Conservation (phyloP, 2,113 vertebrate species). For the Cyprinus carpio region DNA sequence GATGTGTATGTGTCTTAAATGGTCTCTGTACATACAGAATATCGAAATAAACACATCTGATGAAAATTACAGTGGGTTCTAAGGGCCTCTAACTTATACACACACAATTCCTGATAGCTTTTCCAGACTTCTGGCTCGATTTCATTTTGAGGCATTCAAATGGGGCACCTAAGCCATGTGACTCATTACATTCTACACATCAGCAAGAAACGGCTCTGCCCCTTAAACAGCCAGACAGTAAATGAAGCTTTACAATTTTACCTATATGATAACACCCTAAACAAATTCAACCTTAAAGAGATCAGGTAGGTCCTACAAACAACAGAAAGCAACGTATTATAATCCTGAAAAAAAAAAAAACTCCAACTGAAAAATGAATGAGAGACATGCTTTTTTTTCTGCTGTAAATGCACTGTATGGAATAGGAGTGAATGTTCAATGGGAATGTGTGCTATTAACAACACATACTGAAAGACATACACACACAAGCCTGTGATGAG, state of each 20-base stretch:
- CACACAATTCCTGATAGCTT: slow-evolving; percentile 44
- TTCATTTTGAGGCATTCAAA: slow-evolving; percentile 32
- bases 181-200: slow-evolving; percentile 55
- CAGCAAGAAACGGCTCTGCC: slow-evolving; percentile 31
- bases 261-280: slow-evolving; percentile 27
- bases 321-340: not conserved
- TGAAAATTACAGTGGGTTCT: slow-evolving; percentile 68
- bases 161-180: slow-evolving; percentile 47
- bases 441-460: slow-evolving; percentile 66
- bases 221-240: slow-evolving; percentile 40
- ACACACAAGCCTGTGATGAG: slow-evolving; percentile 48
- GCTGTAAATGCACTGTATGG: not conserved
- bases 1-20: not conserved
- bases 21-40: not conserved
- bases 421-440: slow-evolving; percentile 58
- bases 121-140: slow-evolving; percentile 28
- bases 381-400: not conserved
- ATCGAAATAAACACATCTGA: slow-evolving; percentile 11
- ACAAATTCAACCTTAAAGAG: not conserved
- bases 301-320: not conserved
- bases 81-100: slow-evolving; percentile 32
- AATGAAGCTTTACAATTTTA: slow-evolving; percentile 37
- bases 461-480: slow-evolving; percentile 45
- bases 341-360: not conserved
- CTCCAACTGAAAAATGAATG: slow-evolving; percentile 12